Base-by-base conservation (phyloP, 2,888 invertebrate species). In the Coremacera marginata region DNA sequence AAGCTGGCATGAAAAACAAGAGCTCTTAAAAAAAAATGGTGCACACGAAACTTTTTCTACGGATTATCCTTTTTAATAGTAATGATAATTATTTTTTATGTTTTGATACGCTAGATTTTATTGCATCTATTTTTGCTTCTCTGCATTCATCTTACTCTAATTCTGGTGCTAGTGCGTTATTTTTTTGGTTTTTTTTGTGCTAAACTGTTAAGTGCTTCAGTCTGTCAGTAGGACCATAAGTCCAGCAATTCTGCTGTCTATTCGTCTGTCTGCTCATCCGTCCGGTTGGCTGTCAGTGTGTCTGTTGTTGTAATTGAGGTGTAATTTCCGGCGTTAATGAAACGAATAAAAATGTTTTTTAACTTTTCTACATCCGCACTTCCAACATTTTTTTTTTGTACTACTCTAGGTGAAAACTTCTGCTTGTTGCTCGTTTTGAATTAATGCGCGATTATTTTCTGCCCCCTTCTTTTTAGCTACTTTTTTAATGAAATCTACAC, bases 321-420 rank as follows among this genome's bases (percentile, higher is more conserved):
- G 78, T 78, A 78, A 78, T 78, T 78, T 76, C 76, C 76, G 76
- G 76, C 74, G 76, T 76, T 76, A 78, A 78, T 78, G 78, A 76
- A 76, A 78, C 76, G 73, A 71, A 71, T 76, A 62, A 70, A 76
- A 73, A 67, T 67, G 74, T 67, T 74, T 37, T 74, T 67, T 52
- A 27, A 52, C 67, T 67, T 74, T 67, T 67, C 37, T n/a, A 14
- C 49, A 19, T 3, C 57, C 57, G 62, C 27, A 63, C 16, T 63
- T 16, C 34, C 34, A n/a, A 19, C 19, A 16, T 37, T 71, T 71
- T 73, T 49, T 49, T 73, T 60, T 62, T 31, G 8, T 25, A 22
- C 55, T 60, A 9, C 55, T 34, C 22, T 19, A 63, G 60, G 44
- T 60, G 52, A n/a, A 73, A 31, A 34, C 60, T 74, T 74, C 34